Percentiles rank a stretch among this genome's conserved stretches.
Evolutionary conservation across 2,113 vertebrate genomes (phyloP).

Genomic region (Struthidea cinerea): DNA sequence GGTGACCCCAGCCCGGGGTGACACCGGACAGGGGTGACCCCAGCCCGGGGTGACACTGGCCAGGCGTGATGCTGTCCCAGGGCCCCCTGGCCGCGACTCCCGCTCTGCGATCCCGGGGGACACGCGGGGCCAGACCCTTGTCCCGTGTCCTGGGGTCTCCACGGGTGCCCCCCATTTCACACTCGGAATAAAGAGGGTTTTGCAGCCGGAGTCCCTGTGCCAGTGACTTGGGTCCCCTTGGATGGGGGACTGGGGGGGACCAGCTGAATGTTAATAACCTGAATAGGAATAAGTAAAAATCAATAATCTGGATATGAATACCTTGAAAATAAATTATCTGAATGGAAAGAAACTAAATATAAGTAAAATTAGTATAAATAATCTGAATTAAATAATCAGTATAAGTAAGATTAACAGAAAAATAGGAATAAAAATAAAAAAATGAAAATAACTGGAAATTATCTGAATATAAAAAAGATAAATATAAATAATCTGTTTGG

Average conservation of each 20-base stretch:
- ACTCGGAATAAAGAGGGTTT: not conserved
- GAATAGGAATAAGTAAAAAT: not conserved
- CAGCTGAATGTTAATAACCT: not conserved
- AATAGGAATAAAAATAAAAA: not conserved
- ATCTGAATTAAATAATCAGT: not conserved
- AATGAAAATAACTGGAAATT: not conserved
- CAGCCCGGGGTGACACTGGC: not conserved
- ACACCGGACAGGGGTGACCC: not conserved
- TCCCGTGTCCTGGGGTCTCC: fast-evolving
- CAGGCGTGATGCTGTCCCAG: not conserved
- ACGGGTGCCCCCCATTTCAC: not conserved
- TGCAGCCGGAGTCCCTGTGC: not conserved
- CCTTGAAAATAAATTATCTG: not conserved
- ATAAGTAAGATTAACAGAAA: not conserved
- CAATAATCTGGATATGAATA: not conserved
- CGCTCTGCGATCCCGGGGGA: not conserved
- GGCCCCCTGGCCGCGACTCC: not conserved
- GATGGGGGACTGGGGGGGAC: fast-evolving
- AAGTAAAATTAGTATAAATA: not conserved
- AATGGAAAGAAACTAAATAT: not conserved
- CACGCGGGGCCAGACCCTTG: fast-evolving
- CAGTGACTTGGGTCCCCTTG: not conserved
- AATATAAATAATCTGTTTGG: not conserved
- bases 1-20: not conserved
- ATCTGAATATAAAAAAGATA: not conserved